Percentiles rank a stretch among this genome's conserved stretches.
These are phyloP conservation scores for Barypeithes pellucidus DNA, from an alignment of 2,888 invertebrate species.

Conservation along the genomic window DNA sequence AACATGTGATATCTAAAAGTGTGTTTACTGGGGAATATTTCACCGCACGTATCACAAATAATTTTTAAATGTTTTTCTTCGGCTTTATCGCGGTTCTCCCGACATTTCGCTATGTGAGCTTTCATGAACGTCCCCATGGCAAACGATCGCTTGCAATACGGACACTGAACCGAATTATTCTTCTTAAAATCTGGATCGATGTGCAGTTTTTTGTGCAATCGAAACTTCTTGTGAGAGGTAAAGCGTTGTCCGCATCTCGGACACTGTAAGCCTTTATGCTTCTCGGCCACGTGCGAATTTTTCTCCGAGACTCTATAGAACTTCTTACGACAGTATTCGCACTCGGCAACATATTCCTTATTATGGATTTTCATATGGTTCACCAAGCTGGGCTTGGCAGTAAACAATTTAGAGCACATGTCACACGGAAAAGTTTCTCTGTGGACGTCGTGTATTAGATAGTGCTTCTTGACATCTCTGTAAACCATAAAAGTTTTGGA, in stretches of 20 bases:
- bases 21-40: constrained; percentile 35
- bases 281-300: too few relatives aligned
- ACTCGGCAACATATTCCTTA: too few relatives aligned
- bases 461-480: not conserved
- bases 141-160: too few relatives aligned
- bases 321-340: too few relatives aligned
- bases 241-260: too few relatives aligned
- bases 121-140: too few relatives aligned
- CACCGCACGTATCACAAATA: not conserved
- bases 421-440: constrained; percentile 68
- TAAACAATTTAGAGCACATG: constrained; percentile 56
- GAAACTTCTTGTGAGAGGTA: too few relatives aligned
- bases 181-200: too few relatives aligned
- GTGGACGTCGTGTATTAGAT: constrained; percentile 17
- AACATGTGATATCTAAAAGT: constrained; percentile 58
- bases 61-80: not conserved
- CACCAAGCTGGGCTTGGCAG: constrained; percentile 51
- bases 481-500: not conserved
- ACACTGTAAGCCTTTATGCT: too few relatives aligned
- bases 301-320: too few relatives aligned
- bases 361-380: constrained; percentile 55
- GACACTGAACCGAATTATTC: too few relatives aligned
- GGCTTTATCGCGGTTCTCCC: not conserved
- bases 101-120: not conserved
- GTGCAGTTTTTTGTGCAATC: too few relatives aligned